These are phyloP conservation scores for Crematogaster levior DNA, from an alignment of 2,888 invertebrate genomes.

Conservation along the genomic window DNA sequence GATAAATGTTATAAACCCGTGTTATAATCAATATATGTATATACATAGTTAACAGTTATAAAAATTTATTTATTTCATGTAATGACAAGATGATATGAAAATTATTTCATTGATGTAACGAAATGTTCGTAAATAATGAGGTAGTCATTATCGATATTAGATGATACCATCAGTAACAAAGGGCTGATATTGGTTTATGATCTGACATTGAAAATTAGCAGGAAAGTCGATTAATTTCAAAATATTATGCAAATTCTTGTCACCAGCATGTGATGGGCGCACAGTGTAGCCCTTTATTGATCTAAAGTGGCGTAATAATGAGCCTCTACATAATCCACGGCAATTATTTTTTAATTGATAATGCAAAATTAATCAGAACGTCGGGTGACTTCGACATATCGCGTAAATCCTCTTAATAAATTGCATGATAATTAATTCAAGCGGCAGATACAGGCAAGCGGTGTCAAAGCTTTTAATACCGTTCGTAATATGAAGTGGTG, in stretches of 20 bases:
- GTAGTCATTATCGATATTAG: constrained; percentile 36
- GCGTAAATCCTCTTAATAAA: constrained; percentile 52
- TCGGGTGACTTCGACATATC: constrained; percentile 38
- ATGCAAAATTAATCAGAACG: constrained; percentile 44
- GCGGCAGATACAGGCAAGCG: constrained; percentile 12
- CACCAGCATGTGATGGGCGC: background rate
- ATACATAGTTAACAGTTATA: background rate
- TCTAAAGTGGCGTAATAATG: constrained; percentile 46
- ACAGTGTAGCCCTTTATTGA: constrained; percentile 20
- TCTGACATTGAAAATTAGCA: constrained; percentile 30
- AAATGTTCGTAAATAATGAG: constrained; percentile 33
- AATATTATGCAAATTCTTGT: constrained; percentile 46
- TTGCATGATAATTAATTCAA: constrained; percentile 49
- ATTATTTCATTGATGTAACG: constrained; percentile 23
- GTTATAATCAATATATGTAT: background rate
- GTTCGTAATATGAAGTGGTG: constrained; percentile 27
- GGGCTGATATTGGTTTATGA: constrained; percentile 24
- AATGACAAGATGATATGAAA: constrained; percentile 1
- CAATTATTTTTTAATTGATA: constrained; percentile 55
- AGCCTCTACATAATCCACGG: constrained; percentile 36
- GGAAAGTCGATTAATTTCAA: constrained; percentile 47
- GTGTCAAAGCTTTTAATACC: constrained; percentile 39
- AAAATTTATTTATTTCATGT: constrained; percentile 4
- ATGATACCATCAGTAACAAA: constrained; percentile 21
- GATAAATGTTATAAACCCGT: background rate